Conservation (phyloP, 1,140 invertebrate genomes). For the Phortica variegata region DNA sequence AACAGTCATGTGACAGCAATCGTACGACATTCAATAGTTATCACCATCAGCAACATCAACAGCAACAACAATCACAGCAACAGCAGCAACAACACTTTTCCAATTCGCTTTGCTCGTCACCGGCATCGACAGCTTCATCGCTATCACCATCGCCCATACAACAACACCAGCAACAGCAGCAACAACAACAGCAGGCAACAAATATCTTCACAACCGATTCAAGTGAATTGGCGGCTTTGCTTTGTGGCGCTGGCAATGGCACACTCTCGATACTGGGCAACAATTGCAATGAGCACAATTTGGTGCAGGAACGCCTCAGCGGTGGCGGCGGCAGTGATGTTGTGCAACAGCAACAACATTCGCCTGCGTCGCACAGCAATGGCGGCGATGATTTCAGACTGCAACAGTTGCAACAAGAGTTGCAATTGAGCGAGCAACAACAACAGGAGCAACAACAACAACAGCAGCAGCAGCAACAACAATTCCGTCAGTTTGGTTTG, state of each 20-base stretch:
- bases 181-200: slow-evolving; percentile 33
- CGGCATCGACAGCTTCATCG: slow-evolving; percentile 49
- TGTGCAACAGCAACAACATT: slow-evolving; percentile 27
- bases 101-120: slow-evolving; percentile 48
- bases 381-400: slow-evolving; percentile 30
- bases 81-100: slow-evolving; percentile 45
- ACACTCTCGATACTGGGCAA: slow-evolving; percentile 37
- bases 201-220: slow-evolving; percentile 35
- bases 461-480: slow-evolving; percentile 26
- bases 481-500: slow-evolving; percentile 29
- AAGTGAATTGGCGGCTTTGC: slow-evolving; percentile 44
- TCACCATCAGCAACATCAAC: slow-evolving; percentile 24
- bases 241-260: slow-evolving; percentile 43
- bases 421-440: slow-evolving; percentile 27
- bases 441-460: slow-evolving; percentile 10
- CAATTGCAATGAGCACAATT: slow-evolving; percentile 28
- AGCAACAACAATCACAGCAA: slow-evolving; percentile 22
- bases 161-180: slow-evolving; percentile 35
- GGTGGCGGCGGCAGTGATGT: slow-evolving; percentile 17
- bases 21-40: slow-evolving; percentile 9
- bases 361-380: slow-evolving; percentile 31
- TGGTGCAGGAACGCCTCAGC: slow-evolving; percentile 17
- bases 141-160: slow-evolving; percentile 48
- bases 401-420: slow-evolving; percentile 20
- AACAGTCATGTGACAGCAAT: slow-evolving; percentile 16